Evolutionary conservation across 2,888 invertebrate genomes (phyloP).

Genomic region (Troides oblongomaculatus): DNA sequence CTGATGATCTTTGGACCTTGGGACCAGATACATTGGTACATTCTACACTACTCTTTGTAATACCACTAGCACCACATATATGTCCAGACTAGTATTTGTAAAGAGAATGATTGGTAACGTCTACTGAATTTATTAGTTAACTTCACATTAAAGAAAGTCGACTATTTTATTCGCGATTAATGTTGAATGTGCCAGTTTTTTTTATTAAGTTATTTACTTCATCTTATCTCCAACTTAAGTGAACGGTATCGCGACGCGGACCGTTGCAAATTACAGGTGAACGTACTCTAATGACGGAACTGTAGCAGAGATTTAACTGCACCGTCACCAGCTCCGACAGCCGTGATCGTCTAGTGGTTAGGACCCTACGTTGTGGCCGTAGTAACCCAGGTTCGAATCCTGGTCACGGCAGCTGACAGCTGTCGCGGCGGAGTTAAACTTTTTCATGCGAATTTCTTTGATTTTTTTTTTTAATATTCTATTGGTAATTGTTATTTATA

Average conservation of each 20-base stretch:
- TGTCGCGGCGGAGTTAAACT: conserved; percentile 29
- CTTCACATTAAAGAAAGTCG: too few species aligned
- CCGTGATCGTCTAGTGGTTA: conserved; percentile 86
- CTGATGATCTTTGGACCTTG: too few species aligned
- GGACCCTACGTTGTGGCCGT: conserved; percentile 89
- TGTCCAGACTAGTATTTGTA: too few species aligned
- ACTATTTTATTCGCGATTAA: too few species aligned
- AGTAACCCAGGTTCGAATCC: conserved; percentile 89
- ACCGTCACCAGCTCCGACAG: conserved; percentile 37
- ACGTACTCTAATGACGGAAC: conserved; percentile 27
- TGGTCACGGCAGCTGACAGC: conserved; percentile 61
- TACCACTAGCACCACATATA: too few species aligned
- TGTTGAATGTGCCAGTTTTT: too few species aligned
- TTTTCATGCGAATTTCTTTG: neutral
- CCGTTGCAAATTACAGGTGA: conserved; percentile 23
- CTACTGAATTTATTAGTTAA: too few species aligned
- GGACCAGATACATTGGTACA: too few species aligned
- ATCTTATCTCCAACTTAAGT: neutral
- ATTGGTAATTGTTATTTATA: too few species aligned
- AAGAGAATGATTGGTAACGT: too few species aligned
- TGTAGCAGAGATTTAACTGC: neutral
- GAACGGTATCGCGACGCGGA: neutral
- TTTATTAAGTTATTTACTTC: too few species aligned
- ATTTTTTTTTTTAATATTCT: neutral
- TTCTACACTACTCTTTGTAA: too few species aligned